Evolutionary conservation across 1,140 invertebrate genomes (phyloP), one percentile per base, ranked within the genome.

Genomic region (Drosophila sucinea): DNA sequence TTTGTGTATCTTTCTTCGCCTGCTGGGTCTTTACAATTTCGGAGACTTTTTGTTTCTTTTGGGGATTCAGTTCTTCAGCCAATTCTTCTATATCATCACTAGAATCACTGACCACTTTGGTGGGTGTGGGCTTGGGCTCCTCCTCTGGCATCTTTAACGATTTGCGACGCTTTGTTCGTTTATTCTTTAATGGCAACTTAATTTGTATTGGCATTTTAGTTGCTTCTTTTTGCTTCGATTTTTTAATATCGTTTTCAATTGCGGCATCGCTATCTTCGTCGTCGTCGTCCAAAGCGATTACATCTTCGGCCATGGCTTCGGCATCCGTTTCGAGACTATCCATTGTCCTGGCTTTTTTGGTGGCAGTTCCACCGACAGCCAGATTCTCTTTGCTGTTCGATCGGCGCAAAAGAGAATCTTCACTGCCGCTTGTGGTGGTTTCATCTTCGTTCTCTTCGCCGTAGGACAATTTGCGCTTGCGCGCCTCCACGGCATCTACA

Each of bases 391-490:
- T 87, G 79, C 83, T 90, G 47, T 81, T 77, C 30, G 79, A 74
- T 8, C 81, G 75, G 6, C 40, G 33, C 11, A 11, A 10, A 3
- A n/a, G 7, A n/a, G 60, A 67, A 41, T 64, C 67, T 17, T 30
- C 27, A 40, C n/a, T 51, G 61, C 64, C 68, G 93, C 92, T 68
- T 92, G 23, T 10, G 25, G 92, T 67, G 93, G 91, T 23, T 7
- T 40, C 44, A 67, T 54, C 30, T 1, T 40, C 69, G 7, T 81
- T 68, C 17, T 75, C 79, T 1, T 47, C 23, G 40, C 44, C 67
- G 40, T 76, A 91, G 2, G 87, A 91, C 6, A 91, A 70, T 10
- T 86, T 91, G 3, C 90, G 82, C 67, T 90, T 91, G 44, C 90
- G 79, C 11, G 84, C 73, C 66, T 81, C 81, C 3, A 47, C 33